phyloP scores from a whole-genome alignment of 2,113 vertebrate genomes.

The Elaphurus davidianus region DNA sequence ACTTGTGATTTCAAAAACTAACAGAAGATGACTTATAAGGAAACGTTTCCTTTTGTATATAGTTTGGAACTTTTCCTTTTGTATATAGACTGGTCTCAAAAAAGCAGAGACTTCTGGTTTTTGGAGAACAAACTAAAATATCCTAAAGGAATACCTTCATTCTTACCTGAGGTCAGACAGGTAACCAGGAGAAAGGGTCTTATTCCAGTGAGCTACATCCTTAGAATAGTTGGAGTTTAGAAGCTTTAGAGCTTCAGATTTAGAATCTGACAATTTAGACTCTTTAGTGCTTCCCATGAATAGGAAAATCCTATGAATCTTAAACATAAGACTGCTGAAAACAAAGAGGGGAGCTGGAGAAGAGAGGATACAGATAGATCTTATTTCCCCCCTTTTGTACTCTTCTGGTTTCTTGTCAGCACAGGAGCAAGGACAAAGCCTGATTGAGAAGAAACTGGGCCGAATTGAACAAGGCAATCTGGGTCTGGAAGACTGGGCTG shows the following conservation, averaged over 20 bases:
- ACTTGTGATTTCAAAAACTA: constrained; percentile 51
- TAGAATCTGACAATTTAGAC: background rate
- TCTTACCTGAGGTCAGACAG: background rate
- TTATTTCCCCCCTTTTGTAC: background rate
- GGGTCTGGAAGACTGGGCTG: background rate
- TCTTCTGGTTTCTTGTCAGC: background rate
- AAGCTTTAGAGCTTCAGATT: background rate
- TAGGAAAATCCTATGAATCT: background rate
- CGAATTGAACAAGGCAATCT: background rate
- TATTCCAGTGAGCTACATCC: background rate
- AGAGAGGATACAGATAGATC: background rate
- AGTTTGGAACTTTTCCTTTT: constrained; percentile 41
- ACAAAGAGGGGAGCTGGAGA: background rate
- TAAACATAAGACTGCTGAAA: background rate
- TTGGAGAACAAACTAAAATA: background rate
- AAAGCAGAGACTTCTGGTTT: constrained; percentile 20
- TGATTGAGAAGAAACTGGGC: background rate
- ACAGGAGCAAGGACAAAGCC: background rate
- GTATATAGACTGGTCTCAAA: constrained; percentile 27
- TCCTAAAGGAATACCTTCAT: background rate
- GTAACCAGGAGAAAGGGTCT: background rate
- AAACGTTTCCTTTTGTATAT: constrained; percentile 40
- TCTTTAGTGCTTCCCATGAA: background rate
- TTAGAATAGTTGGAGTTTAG: background rate
- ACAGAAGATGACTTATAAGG: constrained; percentile 1